Evolutionary conservation across 2,888 invertebrate genomes (phyloP), one percentile per base, ranked within the genome.

Genomic region (Apoda limacodes): DNA sequence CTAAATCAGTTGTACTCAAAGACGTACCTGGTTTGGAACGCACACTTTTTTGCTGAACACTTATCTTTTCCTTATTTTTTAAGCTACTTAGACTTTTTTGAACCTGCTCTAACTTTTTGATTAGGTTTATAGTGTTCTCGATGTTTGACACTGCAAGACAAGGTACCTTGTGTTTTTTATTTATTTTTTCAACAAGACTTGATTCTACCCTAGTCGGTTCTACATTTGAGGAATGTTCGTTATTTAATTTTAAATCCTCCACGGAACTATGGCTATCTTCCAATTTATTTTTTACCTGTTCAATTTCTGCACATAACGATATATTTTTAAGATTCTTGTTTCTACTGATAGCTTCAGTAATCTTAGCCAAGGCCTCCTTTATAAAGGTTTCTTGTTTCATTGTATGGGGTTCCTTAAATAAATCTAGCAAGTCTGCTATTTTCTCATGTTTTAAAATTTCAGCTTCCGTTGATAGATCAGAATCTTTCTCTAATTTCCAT

Each of bases 401-500:
- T 36, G 65, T 67, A 3, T 76, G 42, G 3, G 78, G 78, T 37
- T 76, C 72, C 43, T 71, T 71, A 29, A 80, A 80, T 13, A 80
- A 46, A 3, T 74, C 70, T 2, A 80, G 34, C 19, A 80, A 49
- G 30, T 72, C 67, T 2, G 60, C 44, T 32, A 78, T 65, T 46
- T 72, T 80, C 26, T 71, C 60, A 32, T 71, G 68, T 48, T 72
- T 75, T 7, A 74, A 34, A 9, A 43, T 38, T 35, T 78, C 72
- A 3, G 58, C 60, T 50, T 74, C 71, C 14, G 53, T 41, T 1
- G 68, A 60, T 10, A 55, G 59, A 20, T 40, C 50, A 2, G 50
- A 39, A 31, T 66, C 67, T 44, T 66, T 70, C 47, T 76, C 72
- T 50, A 80, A 66, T 34, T 68, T 62, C 78, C 78, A 80, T 15